phyloP scores from a whole-genome alignment of 2,888 invertebrate species.

The Drosophila cracens region DNA sequence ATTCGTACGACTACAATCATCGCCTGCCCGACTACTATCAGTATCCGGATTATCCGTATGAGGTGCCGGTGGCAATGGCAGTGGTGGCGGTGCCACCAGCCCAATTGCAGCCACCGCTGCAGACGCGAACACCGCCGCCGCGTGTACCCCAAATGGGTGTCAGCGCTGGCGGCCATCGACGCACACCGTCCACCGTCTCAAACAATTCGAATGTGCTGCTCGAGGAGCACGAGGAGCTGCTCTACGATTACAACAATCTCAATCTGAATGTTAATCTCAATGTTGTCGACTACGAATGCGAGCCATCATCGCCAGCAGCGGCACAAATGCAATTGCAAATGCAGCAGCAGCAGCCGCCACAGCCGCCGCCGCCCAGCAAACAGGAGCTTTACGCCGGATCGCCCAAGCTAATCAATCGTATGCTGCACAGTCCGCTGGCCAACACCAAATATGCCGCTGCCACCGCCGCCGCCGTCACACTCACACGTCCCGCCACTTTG shows the following conservation, averaged over 20 bases:
- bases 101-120: slow-evolving; percentile 47
- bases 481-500: slow-evolving; percentile 83
- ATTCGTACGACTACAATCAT: slow-evolving; percentile 83
- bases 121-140: slow-evolving; percentile 83
- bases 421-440: slow-evolving; percentile 77
- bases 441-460: slow-evolving; percentile 56
- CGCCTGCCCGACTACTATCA: slow-evolving; percentile 83
- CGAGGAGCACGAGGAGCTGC: slow-evolving; percentile 85
- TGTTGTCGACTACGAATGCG: slow-evolving; percentile 52
- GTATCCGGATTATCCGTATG: slow-evolving; percentile 82
- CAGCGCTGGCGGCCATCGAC: slow-evolving; percentile 87
- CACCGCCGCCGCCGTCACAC: slow-evolving; percentile 43
- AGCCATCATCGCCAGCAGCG: slow-evolving; percentile 10
- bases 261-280: slow-evolving; percentile 65
- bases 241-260: slow-evolving; percentile 81
- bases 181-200: slow-evolving; percentile 92
- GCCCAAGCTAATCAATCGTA: slow-evolving; percentile 77
- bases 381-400: slow-evolving; percentile 81
- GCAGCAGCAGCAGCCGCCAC: slow-evolving; percentile 1
- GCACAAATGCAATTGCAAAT: not conserved
- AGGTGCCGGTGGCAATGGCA: slow-evolving; percentile 64
- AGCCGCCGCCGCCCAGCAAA: slow-evolving; percentile 67
- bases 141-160: slow-evolving; percentile 85
- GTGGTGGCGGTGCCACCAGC: slow-evolving; percentile 40
- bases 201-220: slow-evolving; percentile 84